Evolutionary conservation across 2,888 invertebrate species (phyloP).

Genomic region (Alloplasta piceator): DNA sequence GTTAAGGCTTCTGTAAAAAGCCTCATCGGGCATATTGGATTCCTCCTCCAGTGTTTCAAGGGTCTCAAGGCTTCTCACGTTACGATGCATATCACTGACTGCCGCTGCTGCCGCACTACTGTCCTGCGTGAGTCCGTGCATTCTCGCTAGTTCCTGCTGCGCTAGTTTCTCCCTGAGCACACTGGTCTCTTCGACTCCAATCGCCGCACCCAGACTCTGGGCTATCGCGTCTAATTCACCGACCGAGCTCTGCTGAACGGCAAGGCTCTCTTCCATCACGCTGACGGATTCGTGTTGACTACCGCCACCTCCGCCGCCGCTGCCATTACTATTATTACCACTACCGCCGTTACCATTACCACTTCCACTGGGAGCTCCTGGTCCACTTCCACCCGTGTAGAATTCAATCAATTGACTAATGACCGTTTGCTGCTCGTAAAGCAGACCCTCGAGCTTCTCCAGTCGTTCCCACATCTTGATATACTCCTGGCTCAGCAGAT

Average conservation of each 20-base stretch:
- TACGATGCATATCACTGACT: slow-evolving; percentile 78
- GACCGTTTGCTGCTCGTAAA: slow-evolving; percentile 95
- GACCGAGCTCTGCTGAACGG: slow-evolving; percentile 75
- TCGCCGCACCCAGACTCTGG: slow-evolving; percentile 79
- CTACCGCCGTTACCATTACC: too few relatives aligned
- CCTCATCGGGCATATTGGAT: slow-evolving; percentile 89
- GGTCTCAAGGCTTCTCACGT: slow-evolving; percentile 78
- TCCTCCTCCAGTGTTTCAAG: slow-evolving; percentile 84
- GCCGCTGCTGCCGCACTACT: slow-evolving; percentile 72
- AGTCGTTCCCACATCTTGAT: slow-evolving; percentile 97
- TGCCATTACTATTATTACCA: slow-evolving; percentile 70
- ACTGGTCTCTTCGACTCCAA: slow-evolving; percentile 79
- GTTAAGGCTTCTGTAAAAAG: slow-evolving; percentile 94
- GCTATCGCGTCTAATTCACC: slow-evolving; percentile 81
- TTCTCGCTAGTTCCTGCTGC: slow-evolving; percentile 79
- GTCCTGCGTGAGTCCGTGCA: slow-evolving; percentile 78
- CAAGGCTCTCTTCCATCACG: slow-evolving; percentile 72
- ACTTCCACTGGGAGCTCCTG: slow-evolving; percentile 77
- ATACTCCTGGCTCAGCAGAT: slow-evolving; percentile 95
- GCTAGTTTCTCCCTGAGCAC: slow-evolving; percentile 79
- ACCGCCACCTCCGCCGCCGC: slow-evolving; percentile 73
- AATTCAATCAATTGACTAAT: slow-evolving; percentile 94
- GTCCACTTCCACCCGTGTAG: slow-evolving; percentile 86
- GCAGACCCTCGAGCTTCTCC: slow-evolving; percentile 93
- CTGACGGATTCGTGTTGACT: slow-evolving; percentile 70